Evolutionary conservation across 2,888 invertebrate genomes (phyloP).

Genomic region (Neoitamus cyanurus): DNA sequence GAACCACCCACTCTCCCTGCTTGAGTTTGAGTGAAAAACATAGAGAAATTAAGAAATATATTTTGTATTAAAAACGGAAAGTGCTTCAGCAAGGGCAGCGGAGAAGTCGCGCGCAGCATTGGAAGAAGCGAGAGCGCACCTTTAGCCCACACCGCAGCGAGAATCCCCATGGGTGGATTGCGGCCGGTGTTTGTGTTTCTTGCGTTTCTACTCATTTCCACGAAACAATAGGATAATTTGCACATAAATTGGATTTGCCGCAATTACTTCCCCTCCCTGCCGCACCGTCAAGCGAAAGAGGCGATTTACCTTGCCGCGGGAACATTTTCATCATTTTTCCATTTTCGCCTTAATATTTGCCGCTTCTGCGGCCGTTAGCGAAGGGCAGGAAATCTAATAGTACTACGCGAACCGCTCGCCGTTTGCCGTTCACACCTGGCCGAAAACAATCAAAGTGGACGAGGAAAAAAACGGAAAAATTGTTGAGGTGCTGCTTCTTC

Average conservation of each 20-base stretch:
- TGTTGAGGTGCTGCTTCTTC: conserved; percentile 56
- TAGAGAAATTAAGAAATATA: not conserved
- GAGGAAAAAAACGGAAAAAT: conserved; percentile 53
- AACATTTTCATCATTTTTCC: not conserved
- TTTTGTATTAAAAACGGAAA: not conserved
- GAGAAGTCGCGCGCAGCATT: not conserved
- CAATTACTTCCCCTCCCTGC: not conserved
- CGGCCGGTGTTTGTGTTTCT: not conserved
- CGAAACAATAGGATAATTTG: conserved; percentile 27
- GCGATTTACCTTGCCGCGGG: not conserved
- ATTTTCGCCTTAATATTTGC: not conserved
- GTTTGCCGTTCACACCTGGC: not conserved
- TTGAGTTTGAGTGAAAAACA: not conserved
- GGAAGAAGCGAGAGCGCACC: not conserved
- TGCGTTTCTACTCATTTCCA: not conserved
- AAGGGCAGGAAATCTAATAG: not conserved
- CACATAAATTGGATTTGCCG: conserved; percentile 21
- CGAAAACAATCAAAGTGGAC: conserved; percentile 46
- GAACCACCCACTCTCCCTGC: not conserved
- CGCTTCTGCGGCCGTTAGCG: not conserved
- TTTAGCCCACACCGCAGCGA: not conserved
- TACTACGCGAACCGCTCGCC: not conserved
- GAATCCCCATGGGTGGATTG: not conserved
- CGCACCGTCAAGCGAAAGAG: not conserved
- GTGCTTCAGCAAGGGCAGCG: not conserved